Evolutionary conservation across 2,888 invertebrate genomes (phyloP).

Genomic region (Lasius fuliginosus): DNA sequence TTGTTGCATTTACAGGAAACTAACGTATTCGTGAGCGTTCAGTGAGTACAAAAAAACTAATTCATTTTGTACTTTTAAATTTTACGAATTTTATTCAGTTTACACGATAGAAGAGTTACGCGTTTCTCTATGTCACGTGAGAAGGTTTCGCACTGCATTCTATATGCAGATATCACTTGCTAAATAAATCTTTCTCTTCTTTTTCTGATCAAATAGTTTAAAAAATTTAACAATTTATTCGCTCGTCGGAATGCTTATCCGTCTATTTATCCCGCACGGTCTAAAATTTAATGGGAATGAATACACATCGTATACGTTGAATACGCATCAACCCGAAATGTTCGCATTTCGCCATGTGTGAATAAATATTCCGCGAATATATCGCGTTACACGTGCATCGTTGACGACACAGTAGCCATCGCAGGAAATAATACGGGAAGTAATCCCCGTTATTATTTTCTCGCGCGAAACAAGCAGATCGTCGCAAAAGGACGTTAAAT

Average conservation of each 20-base stretch:
- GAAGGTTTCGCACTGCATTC: neutral
- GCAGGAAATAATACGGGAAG: slow-evolving; percentile 20
- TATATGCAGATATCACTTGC: neutral
- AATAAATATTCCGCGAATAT: slow-evolving; percentile 14
- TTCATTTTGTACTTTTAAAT: slow-evolving; percentile 2
- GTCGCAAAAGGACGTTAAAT: neutral
- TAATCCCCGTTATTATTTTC: slow-evolving; percentile 33
- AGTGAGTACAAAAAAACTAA: neutral
- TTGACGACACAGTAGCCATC: neutral
- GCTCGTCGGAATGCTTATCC: neutral
- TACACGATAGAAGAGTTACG: neutral
- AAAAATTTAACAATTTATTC: neutral
- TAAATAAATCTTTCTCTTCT: slow-evolving; percentile 6
- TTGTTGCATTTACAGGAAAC: slow-evolving; percentile 35
- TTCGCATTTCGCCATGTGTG: slow-evolving; percentile 1
- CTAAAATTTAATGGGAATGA: slow-evolving; percentile 14
- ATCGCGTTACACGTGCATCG: neutral
- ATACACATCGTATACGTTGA: neutral
- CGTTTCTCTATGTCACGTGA: neutral
- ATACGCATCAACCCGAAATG: neutral
- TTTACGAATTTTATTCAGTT: slow-evolving; percentile 8
- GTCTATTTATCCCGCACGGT: neutral
- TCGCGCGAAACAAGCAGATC: slow-evolving; percentile 3
- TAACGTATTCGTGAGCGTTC: slow-evolving; percentile 29
- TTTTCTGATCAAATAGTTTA: neutral